phyloP scores from a whole-genome alignment of 2,113 vertebrate genomes.

The Cichladusa arquata region DNA sequence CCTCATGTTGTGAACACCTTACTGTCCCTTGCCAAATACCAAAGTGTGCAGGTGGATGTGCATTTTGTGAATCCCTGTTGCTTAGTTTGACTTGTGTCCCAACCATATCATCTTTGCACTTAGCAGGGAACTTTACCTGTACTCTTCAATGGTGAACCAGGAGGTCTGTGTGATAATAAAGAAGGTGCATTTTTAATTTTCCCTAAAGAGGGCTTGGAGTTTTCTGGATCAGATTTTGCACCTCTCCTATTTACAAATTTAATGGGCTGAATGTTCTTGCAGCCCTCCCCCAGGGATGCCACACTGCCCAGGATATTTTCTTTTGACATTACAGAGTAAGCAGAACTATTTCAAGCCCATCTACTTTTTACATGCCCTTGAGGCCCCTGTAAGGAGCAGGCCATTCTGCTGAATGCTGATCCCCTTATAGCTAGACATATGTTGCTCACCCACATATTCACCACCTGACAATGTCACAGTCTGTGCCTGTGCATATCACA shows the following conservation, averaged over 20 bases:
- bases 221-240: background rate
- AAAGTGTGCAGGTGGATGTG: background rate
- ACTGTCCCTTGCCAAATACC: background rate
- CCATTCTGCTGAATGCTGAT: background rate
- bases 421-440: constrained; percentile 24
- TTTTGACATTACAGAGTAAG: background rate
- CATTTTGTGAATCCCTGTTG: background rate
- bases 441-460: constrained; percentile 43
- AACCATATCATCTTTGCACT: background rate
- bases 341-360: background rate
- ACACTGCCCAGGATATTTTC: background rate
- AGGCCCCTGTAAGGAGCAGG: background rate
- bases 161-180: background rate
- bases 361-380: background rate
- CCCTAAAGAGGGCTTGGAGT: background rate
- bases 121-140: background rate
- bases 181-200: background rate
- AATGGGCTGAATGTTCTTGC: background rate
- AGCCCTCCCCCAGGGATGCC: background rate
- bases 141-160: background rate
- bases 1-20: fast-evolving
- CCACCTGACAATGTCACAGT: constrained; percentile 40
- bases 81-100: background rate
- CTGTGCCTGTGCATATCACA: constrained; percentile 21
- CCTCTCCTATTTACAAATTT: background rate